These are phyloP conservation scores for Alethe diademata DNA, from an alignment of 2,113 vertebrate species.

Conservation along the genomic window DNA sequence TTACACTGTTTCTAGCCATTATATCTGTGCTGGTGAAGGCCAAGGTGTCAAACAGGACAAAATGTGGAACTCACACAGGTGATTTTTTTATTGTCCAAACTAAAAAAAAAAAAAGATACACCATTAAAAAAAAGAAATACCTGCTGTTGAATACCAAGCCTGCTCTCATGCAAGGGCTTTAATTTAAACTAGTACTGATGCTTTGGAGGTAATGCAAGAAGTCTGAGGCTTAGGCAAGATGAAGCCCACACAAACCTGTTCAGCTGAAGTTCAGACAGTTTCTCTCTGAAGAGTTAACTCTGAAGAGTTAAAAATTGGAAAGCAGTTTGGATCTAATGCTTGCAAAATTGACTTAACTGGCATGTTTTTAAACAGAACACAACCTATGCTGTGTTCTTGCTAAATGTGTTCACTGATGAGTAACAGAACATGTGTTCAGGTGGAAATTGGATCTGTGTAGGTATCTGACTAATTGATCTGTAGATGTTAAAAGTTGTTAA, in stretches of 20 bases:
- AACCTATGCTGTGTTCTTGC: background rate
- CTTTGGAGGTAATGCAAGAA: background rate
- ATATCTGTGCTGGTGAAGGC: background rate
- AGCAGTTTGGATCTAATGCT: background rate
- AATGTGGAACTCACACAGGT: background rate
- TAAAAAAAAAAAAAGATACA: background rate
- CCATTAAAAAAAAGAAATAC: accelerated
- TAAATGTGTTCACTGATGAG: background rate
- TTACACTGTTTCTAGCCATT: background rate
- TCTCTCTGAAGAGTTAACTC: background rate
- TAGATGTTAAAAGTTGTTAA: background rate
- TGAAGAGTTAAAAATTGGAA: background rate
- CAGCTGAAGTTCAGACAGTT: background rate
- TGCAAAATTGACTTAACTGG: background rate
- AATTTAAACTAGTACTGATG: background rate
- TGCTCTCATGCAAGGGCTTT: background rate
- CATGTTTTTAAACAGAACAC: background rate
- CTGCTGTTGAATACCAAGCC: background rate
- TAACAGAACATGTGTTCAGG: background rate
- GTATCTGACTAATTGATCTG: background rate
- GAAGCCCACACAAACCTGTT: background rate
- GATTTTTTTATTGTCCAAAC: background rate
- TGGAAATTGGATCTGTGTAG: background rate
- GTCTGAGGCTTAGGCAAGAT: background rate
- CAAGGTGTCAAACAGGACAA: background rate